Conservation (phyloP, 92 coral and sea anemone species). For the Actinernus sp. region DNA sequence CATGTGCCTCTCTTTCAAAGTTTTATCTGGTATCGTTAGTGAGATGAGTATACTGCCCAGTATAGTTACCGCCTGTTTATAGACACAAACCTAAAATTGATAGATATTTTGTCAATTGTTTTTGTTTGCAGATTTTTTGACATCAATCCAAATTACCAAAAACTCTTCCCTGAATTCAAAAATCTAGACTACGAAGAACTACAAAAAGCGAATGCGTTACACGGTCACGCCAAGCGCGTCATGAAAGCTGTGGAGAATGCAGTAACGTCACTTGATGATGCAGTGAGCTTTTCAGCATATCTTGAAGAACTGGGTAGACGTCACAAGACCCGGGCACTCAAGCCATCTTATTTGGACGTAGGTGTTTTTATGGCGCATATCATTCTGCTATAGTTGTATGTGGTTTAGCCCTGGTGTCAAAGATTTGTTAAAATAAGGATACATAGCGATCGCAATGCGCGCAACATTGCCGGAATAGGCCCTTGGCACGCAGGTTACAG, state of each 20-base stretch:
- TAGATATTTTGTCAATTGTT: background rate
- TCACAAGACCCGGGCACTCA: slow-evolving; percentile 76
- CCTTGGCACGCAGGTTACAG: too few relatives aligned
- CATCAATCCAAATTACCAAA: slow-evolving; percentile 76
- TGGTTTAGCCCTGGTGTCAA: too few relatives aligned
- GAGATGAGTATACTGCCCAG: too few relatives aligned
- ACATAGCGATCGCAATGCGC: too few relatives aligned
- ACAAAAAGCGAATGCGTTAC: slow-evolving; percentile 60
- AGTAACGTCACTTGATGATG: slow-evolving; percentile 76
- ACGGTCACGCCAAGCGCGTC: slow-evolving; percentile 88
- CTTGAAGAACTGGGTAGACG: slow-evolving; percentile 90
- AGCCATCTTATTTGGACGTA: slow-evolving; percentile 83
- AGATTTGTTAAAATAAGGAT: too few relatives aligned
- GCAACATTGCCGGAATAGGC: too few relatives aligned
- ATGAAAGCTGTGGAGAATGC: slow-evolving; percentile 93
- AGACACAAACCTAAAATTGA: too few relatives aligned
- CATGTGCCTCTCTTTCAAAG: too few relatives aligned
- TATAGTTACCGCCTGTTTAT: too few relatives aligned
- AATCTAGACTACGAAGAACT: slow-evolving; percentile 58
- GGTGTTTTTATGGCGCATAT: too few relatives aligned
- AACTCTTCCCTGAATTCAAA: slow-evolving; percentile 84
- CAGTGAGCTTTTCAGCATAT: slow-evolving; percentile 69
- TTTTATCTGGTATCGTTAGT: too few relatives aligned
- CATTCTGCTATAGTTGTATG: too few relatives aligned
- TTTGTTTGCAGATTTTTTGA: slow-evolving; percentile 69